Evolutionary conservation across 2,113 vertebrate genomes (phyloP), one percentile per base, ranked within the genome.

Genomic region (Thunnus maccoyii): DNA sequence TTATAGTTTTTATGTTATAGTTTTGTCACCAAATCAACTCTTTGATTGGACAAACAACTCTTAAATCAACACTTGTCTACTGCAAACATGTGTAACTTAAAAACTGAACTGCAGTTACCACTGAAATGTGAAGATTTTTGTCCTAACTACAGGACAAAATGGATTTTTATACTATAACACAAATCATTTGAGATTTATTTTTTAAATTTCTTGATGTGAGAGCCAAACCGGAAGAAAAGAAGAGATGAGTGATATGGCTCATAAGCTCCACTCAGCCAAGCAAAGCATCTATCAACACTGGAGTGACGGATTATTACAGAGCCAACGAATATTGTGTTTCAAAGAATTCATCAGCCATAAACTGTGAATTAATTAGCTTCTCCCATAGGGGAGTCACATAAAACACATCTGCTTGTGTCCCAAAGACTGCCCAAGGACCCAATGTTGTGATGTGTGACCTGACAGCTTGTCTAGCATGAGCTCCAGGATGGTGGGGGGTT

Each of bases 351-450:
- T 62, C 66, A 10, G 67, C 36, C 72, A 56, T 41, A 8, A 80
- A 70, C 32, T n/a, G 71, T 13, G 46, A 55, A 71, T 77, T 77
- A 62, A 82, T 52, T 32, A 60, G 72, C 85, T 22, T 73, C 76
- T 77, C 55, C 50, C 48, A 58, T 22, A 3, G 71, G 50, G 62
- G 27, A 3, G 1, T 54, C 52, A 84, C 69, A 78, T 68, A 47
- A 72, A 81, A 86, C 86, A 66, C 88, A 89, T 91, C 85, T 85
- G 85, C 58, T 65, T 1, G 73, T 46, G 79, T 87, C 77, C 62
- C 54, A 68, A 52, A 67, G 62, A 69, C 32, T 48, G 75, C 84
- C 82, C 66, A 18, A 4, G 85, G 86, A 78, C 30, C 27, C 20
- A 20, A 17, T 10, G 80, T 65, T 83, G 41, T 67, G 82, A 89